Conservation (phyloP, 2,888 invertebrate genomes). For the Drosophila affinis region DNA sequence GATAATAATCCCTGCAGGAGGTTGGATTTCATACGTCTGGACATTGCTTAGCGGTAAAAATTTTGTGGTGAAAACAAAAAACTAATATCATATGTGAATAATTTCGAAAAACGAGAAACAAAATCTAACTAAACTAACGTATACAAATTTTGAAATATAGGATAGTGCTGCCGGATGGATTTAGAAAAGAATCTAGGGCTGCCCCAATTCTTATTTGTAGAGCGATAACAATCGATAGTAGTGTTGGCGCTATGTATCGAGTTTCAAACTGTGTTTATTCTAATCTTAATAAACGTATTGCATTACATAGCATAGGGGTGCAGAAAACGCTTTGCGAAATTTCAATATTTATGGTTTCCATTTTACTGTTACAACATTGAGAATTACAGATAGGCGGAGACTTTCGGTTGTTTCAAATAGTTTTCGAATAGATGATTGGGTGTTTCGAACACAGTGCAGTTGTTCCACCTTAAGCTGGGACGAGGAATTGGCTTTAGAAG, state of each 20-base stretch:
- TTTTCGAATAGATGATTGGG: constrained; percentile 16
- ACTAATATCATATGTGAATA: background rate
- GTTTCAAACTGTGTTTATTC: constrained; percentile 36
- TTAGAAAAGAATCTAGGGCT: constrained; percentile 5
- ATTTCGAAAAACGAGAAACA: constrained; percentile 9
- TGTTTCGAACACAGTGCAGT: constrained; percentile 32
- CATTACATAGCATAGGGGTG: constrained; percentile 31
- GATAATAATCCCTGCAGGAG: constrained; percentile 10
- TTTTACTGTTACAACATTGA: constrained; percentile 26
- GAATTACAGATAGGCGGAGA: constrained; percentile 30
- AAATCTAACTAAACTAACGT: constrained; percentile 14
- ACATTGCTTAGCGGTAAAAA: constrained; percentile 31
- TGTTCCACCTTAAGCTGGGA: constrained; percentile 6
- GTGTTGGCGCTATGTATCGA: constrained; percentile 3
- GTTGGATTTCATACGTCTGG: background rate
- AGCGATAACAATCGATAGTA: constrained; percentile 1
- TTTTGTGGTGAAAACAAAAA: constrained; percentile 10
- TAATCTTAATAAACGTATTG: constrained; percentile 52
- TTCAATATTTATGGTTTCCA: constrained; percentile 40
- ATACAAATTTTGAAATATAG: constrained; percentile 9
- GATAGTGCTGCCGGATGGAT: constrained; percentile 19
- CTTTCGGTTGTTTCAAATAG: constrained; percentile 25
- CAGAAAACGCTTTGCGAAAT: constrained; percentile 42
- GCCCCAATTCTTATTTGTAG: background rate
- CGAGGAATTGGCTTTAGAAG: constrained; percentile 86